Base-by-base conservation (phyloP, 2,113 vertebrate genomes). In the Myotis lucifugus region DNA sequence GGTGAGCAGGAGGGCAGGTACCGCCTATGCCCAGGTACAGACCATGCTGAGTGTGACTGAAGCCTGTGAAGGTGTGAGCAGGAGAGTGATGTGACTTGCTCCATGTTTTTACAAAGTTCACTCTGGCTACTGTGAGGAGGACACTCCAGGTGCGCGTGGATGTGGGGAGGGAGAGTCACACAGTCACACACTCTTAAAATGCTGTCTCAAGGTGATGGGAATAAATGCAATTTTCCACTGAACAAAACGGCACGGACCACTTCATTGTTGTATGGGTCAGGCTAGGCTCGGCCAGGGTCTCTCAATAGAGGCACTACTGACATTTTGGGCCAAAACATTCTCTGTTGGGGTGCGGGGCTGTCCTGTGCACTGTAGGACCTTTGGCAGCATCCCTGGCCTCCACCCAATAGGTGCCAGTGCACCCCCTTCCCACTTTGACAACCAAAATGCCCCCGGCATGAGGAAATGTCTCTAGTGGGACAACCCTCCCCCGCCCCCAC, bases 181-280 rank as follows among this genome's bases (percentile, higher is more conserved):
- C 6, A 3, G 72, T 14, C 40, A 37, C 10, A 46, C 0, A 4
- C 10, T 70, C 46, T 66, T 2, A 78, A 32, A 19, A 73, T 70
- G 48, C 7, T 37, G 5, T 18, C 1, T 17, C 13, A 40, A 42
- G 34, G 14, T 34, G 13, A 34, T 9, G 0, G 29, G 32, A 4
- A 29, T 83, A 42, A 52, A 66, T 84, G 23, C 32, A 5, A 11
- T 19, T 85, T 79, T 73, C 56, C 72, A 40, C 3, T 42, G n/a
- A 18, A 3, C 2, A 13, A 3, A 48, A 27, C 6, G 2, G 25
- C 46, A 42, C 3, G 1, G 4, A 4, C 14, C 2, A 18, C 50
- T 88, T 70, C 46, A 64, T 3, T 81, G 32, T 11, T 27, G 6
- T 3, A 14, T 14, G 4, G 46, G 29, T 50, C 21, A 6, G 0